Evolutionary conservation across 1,140 invertebrate species (phyloP), one percentile per base, ranked within the genome.

Genomic region (Drosophila azteca): DNA sequence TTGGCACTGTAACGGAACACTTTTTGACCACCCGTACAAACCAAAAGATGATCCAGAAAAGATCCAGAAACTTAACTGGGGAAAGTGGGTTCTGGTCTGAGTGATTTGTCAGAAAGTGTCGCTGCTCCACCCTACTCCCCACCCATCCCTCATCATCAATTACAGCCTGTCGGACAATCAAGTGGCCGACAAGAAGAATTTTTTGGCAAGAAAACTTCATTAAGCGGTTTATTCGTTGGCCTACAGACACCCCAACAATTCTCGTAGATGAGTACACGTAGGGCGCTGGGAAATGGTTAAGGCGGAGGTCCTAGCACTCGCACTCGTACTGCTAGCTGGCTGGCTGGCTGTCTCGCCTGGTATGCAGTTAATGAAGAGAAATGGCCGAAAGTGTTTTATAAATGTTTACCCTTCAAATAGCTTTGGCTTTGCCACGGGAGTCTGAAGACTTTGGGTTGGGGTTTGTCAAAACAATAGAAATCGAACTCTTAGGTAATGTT

Each of bases 341-440:
- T 41, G 20, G 59, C 49, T 53, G 41, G 24, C 29, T 31, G 41
- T 57, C 20, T 41, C 35, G 59, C 41, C 57, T 61, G 60, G 62
- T 48, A 59, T 65, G 63, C 63, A 77, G 61, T 75, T 78, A 87
- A 87, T 85, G 82, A 87, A 87, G 77, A 87, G 82, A 85, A 87
- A 87, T 87, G 81, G 68, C 73, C 69, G 68, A 80, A 77, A 85
- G 77, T 85, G 81, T 84, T 84, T 84, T 84, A 79, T 84, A 79
- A 84, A 80, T 79, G 73, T 73, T 80, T 70, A 54, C 74, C 61
- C 61, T 63, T 50, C 41, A 54, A 60, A 54, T 50, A 62, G 48
- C 39, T 35, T 41, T 41, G 24, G 43, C 39, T 26, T 35, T 35
- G 6, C 22, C 46, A 29, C 17, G 22, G 20, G 29, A 43, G 52